Evolutionary conservation across 92 coral and sea anemone genomes (phyloP), one percentile per base, ranked within the genome.

Genomic region (Zoanthus sansibaricus): DNA sequence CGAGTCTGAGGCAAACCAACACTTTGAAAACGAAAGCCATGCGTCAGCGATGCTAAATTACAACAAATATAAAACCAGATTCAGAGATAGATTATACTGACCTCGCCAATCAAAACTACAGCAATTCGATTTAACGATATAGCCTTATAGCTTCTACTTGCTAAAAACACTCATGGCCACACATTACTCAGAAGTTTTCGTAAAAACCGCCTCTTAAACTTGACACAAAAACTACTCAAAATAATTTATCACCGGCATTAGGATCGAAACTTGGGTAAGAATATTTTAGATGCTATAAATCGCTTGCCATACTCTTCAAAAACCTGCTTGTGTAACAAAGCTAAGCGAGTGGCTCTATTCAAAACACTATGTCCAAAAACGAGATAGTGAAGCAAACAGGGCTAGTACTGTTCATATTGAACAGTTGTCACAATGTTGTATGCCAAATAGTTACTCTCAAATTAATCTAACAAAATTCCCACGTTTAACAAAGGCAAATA

Each of bases 401-500:
- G 9, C 52, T 66, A 46, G 14, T 11, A 3, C 33, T 11, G 72
- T 13, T 15, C n/a, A n/a, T n/a, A 20, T 15, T 6, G n/a, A 76
- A 58, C 62, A 51, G 44, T 52, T 76, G 67, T 30, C 61, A 76
- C 82, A 47, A 42, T 52, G 68, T 76, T 67, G 62, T 54, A 52
- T 1, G 10, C 69, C 21, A 30, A 52, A 52, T 6, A 47, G 75
- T 66, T 51, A 62, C 44, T 33, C 85, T 10, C 44, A 80, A 79
- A 18, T 46, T 12, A 80, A 48, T 61, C 44, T 58, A 18, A 10
- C 30, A 20, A 66, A 46, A 46, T 80, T 80, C 85, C 31, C 74
- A 80, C 85, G 85, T 80, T 80, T 64, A 48, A 76, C 82, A n/a
- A 66, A 80, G 66, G 74, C 85, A 80, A 80, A 80, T 80, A 80